Percentiles rank a stretch among this genome's conserved stretches.
phyloP scores from a whole-genome alignment of 2,113 vertebrate genomes.

The Mobula hypostoma region DNA sequence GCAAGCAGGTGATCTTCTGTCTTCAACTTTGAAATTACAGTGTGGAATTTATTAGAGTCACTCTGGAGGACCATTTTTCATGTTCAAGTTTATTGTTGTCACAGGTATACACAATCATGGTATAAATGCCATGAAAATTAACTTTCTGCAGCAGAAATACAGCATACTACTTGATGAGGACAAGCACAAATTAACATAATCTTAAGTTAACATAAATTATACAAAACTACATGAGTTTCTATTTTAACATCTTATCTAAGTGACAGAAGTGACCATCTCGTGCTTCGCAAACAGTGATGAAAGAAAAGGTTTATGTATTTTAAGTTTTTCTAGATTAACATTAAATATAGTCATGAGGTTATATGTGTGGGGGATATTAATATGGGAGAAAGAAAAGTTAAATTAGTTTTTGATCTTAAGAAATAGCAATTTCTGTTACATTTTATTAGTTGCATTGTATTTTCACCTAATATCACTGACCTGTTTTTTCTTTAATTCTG shows the following conservation, averaged over 20 bases:
- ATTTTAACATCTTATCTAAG: not conserved
- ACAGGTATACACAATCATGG: no score
- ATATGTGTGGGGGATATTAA: not conserved
- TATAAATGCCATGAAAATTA: no score
- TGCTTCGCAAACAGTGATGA: not conserved
- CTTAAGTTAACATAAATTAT: no score
- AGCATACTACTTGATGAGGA: no score
- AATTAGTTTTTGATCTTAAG: not conserved
- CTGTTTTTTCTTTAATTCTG: slow-evolving; percentile 8
- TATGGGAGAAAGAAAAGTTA: not conserved
- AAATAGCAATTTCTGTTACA: not conserved
- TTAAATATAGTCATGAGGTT: not conserved
- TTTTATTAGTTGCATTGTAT: not conserved
- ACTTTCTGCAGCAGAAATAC: no score
- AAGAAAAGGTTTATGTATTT: not conserved
- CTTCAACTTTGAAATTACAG: not conserved
- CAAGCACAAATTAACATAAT: no score
- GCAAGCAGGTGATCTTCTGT: not conserved
- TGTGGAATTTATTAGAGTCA: not conserved
- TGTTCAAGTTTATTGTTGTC: no score
- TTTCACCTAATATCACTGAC: not conserved
- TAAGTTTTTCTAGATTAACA: not conserved
- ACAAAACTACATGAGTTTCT: no score
- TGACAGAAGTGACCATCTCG: not conserved
- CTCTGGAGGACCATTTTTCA: not conserved